Evolutionary conservation across 1,140 invertebrate species (phyloP), one percentile per base, ranked within the genome.

Genomic region (Spodoptera litura): DNA sequence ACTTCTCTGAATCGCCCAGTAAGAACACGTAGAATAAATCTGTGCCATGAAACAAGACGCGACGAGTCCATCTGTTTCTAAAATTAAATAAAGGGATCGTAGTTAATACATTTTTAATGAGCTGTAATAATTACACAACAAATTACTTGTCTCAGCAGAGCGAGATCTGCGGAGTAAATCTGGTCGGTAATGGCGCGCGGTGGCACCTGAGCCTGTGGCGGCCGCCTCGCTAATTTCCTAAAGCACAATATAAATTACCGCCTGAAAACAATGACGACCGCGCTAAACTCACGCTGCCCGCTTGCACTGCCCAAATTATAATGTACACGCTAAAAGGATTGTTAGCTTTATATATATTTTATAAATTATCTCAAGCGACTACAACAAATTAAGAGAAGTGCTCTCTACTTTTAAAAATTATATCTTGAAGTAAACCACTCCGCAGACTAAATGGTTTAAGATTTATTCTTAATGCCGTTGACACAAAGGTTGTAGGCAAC

Each of bases 231-330:
- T 93, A 91, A 93, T 92, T 92, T 89, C 80, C 82, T 85, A 84
- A 88, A 90, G 86, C 87, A 89, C 87, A 85, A 90, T 89, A 91
- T 93, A 91, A 91, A 91, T 92, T 91, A 91, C 89, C 80, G 81
- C 78, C 78, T 68, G 79, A 79, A 89, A 90, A 93, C 89, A 93
- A 93, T 91, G 88, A 91, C 84, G 87, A 73, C 74, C 73, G 79
- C 72, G 71, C 71, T 78, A 80, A 82, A 83, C 78, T 81, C 82
- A 70, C 66, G 38, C 81, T 70, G 80, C 56, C 71, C 72, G 53
- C 51, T 27, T 56, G 35, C 80, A 78, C 81, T 77, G 70, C 38
- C 86, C 81, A 83, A 85, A 88, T 89, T 89, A 85, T 87, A 86
- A 89, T 84, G 84, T 81, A 83, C 82, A 73, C 76, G 82, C 81